Evolutionary conservation across 2,888 invertebrate genomes (phyloP).

Genomic region (Melitaea athalia): DNA sequence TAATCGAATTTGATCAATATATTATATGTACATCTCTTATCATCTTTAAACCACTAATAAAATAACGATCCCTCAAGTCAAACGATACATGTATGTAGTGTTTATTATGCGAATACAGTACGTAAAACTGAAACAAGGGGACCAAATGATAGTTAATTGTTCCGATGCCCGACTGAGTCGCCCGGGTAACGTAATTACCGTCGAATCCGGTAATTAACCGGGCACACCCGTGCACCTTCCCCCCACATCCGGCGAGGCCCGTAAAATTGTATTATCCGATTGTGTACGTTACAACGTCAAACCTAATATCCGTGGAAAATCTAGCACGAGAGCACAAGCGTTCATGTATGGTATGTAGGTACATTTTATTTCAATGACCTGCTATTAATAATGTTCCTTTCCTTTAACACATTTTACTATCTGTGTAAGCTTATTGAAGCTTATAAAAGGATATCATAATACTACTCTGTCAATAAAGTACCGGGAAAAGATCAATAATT

Average conservation of each 20-base stretch:
- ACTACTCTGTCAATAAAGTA: no score
- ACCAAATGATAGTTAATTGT: conserved; percentile 47
- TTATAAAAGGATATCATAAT: no score
- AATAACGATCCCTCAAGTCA: not conserved
- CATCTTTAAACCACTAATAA: not conserved
- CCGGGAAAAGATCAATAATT: no score
- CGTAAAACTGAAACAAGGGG: conserved; percentile 28
- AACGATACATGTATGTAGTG: not conserved
- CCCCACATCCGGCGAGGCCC: conserved; percentile 23
- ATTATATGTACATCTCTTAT: no score
- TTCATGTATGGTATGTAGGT: not conserved
- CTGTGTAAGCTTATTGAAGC: no score
- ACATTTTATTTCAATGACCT: no score
- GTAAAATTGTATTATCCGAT: conserved; percentile 27
- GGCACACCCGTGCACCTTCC: conserved; percentile 17
- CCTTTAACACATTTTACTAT: no score
- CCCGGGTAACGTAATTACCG: conserved; percentile 58
- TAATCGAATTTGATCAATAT: no score
- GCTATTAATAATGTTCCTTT: no score
- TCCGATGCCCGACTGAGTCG: conserved; percentile 46
- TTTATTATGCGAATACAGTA: conserved; percentile 1
- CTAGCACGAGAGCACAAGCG: not conserved
- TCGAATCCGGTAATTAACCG: conserved; percentile 47
- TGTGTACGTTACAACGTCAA: conserved; percentile 19
- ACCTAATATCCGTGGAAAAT: conserved; percentile 14